phyloP scores from a whole-genome alignment of 1,140 invertebrate species.

The Forficula auricularia region DNA sequence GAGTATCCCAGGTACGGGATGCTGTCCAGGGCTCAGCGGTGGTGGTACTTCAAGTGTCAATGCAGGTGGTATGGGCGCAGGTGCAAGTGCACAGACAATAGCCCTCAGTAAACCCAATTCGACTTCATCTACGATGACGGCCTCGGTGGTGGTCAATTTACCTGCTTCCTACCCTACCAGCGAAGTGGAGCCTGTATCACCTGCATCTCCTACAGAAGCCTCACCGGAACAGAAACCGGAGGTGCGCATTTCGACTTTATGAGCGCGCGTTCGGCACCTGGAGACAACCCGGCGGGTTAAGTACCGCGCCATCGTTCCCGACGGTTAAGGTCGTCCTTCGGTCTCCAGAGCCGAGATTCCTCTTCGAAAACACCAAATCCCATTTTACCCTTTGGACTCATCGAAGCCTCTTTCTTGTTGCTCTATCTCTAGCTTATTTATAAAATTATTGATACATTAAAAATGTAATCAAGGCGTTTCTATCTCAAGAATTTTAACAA shows the following conservation, averaged over 20 bases:
- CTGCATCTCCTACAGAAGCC: slow-evolving; percentile 15
- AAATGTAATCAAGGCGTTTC: too few relatives aligned
- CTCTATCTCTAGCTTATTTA: too few relatives aligned
- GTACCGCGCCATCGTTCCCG: too few relatives aligned
- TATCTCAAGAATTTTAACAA: too few relatives aligned
- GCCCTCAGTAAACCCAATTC: slow-evolving; percentile 21
- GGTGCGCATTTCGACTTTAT: slow-evolving; percentile 18
- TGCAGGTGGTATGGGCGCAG: not conserved
- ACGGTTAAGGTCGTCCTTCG: too few relatives aligned
- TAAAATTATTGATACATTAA: too few relatives aligned
- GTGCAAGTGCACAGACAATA: slow-evolving; percentile 2
- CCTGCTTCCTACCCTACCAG: slow-evolving; percentile 21
- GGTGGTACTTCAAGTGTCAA: not conserved
- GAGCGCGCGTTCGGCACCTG: slow-evolving; percentile 1
- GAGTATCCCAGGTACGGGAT: slow-evolving; percentile 1
- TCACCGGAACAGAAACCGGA: slow-evolving; percentile 17
- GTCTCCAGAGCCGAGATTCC: too few relatives aligned
- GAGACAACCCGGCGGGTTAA: too few relatives aligned
- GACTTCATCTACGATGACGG: slow-evolving; percentile 22
- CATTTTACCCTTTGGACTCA: too few relatives aligned
- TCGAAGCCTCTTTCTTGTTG: too few relatives aligned
- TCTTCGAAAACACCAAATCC: too few relatives aligned
- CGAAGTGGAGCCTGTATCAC: slow-evolving; percentile 19
- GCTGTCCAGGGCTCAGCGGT: slow-evolving; percentile 1
- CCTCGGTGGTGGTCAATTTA: slow-evolving; percentile 22